These are phyloP conservation scores for Coremacera marginata DNA, from an alignment of 2,888 invertebrate genomes.

Conservation along the genomic window DNA sequence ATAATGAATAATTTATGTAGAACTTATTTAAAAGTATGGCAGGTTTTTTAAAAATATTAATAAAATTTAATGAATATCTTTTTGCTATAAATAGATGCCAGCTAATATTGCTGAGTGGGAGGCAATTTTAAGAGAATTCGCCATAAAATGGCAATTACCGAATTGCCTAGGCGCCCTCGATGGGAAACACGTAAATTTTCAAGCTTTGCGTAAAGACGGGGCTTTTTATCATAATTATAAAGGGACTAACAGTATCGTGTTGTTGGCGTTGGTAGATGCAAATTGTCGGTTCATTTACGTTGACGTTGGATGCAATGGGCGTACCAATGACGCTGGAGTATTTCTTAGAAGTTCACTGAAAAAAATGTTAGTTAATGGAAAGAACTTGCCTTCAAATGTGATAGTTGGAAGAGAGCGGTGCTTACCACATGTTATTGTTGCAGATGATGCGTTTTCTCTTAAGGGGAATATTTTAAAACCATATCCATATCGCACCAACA, in stretches of 20 bases:
- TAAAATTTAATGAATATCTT: too few species aligned
- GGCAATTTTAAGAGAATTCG: neutral
- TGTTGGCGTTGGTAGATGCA: conserved; percentile 6
- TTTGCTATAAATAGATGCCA: too few species aligned
- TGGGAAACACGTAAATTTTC: neutral
- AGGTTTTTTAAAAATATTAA: too few species aligned
- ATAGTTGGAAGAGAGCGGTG: neutral
- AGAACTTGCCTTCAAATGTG: too few species aligned
- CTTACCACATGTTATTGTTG: conserved; percentile 3
- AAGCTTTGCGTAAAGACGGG: neutral
- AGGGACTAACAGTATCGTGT: conserved; percentile 1
- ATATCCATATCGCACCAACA: neutral
- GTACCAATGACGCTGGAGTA: neutral
- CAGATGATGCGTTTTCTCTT: neutral
- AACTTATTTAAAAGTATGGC: too few species aligned
- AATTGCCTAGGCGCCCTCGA: neutral
- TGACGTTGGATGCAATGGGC: too few species aligned
- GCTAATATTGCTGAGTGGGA: neutral
- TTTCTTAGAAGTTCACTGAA: neutral
- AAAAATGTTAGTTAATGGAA: neutral
- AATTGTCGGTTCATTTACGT: neutral
- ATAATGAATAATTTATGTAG: too few species aligned
- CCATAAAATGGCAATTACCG: neutral
- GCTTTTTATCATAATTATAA: conserved; percentile 1
- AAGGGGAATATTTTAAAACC: neutral